Base-by-base conservation (phyloP, 1,140 invertebrate species). In the Octopus bimaculoides region DNA sequence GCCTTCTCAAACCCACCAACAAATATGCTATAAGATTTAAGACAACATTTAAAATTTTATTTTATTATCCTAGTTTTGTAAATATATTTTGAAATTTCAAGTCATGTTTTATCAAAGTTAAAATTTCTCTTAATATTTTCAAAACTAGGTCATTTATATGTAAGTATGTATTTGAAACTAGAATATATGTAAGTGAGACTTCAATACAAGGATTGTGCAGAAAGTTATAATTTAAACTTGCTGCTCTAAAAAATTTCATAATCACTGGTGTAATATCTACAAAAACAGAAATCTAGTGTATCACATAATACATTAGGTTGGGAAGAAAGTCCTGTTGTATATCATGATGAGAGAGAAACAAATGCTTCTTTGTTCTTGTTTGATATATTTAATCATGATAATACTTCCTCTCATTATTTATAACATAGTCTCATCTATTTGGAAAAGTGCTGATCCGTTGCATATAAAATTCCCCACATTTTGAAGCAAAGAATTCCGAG, bases 31-130 rank as follows among this genome's bases (percentile, higher is more conserved):
- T 66, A 14, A 66, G n/a, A 66, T 12, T 66, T 66, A 66, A 66
- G 61, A n/a, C n/a, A 66, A n/a, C 61, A 14, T 66, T 66, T 66
- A 14, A 66, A 66, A 66, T 66, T 66, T 66, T n/a, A 66, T 66
- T 66, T 66, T 66, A 66, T 66, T 66, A 66, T 66, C 61, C 61
- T n/a, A 66, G 3, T 3, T 66, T 66, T 66, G 2, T 66, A 66
- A 66, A n/a, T 66, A 66, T 66, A 66, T 66, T 66, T 66, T 66
- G 61, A 66, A 66, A 66, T 66, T 66, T 66, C 61, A 66, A 66
- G 61, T 66, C n/a, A 66, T 66, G n/a, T 66, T 66, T 66, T 66
- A 66, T 66, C 3, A 66, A 66, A 66, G 12, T 66, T 3, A 14
- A 14, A 66, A n/a, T 12, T 66, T 66, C 3, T 66, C 2, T 14